phyloP scores from a whole-genome alignment of 2,113 vertebrate genomes.

The Marcusenius ussheri region DNA sequence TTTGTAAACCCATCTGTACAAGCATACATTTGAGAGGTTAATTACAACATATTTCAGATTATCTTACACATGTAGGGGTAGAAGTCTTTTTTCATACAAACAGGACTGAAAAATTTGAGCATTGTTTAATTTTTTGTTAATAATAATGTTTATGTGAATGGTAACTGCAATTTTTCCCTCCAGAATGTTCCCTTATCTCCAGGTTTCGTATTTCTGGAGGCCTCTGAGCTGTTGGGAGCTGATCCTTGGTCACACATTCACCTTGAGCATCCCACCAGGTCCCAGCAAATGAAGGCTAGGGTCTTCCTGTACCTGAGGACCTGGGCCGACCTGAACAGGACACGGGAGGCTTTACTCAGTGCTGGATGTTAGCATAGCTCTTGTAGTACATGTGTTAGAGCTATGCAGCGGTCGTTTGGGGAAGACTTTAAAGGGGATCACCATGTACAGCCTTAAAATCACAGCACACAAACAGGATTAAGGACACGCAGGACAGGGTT shows the following conservation, averaged over 20 bases:
- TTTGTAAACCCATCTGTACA: background rate
- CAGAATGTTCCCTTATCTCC: background rate
- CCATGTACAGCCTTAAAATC: background rate
- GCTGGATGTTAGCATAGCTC: background rate
- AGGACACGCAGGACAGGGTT: background rate
- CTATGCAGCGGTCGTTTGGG: background rate
- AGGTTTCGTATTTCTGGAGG: background rate
- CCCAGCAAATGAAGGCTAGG: conserved; percentile 60
- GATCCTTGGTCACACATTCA: conserved; percentile 17
- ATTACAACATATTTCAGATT: background rate
- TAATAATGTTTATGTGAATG: background rate
- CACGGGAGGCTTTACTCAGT: background rate
- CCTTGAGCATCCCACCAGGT: conserved; percentile 53
- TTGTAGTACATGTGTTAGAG: background rate
- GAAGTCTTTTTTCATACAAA: background rate
- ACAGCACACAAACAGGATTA: background rate
- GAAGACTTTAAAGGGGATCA: background rate
- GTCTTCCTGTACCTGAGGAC: conserved; percentile 58
- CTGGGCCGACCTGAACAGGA: conserved; percentile 61
- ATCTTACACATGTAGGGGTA: background rate
- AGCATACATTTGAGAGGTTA: background rate
- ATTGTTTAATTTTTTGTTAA: background rate
- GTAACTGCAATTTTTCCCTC: background rate
- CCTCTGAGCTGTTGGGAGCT: background rate
- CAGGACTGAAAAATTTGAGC: background rate